Conservation (phyloP, 2,113 vertebrate genomes). For the Chelonoidis abingdonii region DNA sequence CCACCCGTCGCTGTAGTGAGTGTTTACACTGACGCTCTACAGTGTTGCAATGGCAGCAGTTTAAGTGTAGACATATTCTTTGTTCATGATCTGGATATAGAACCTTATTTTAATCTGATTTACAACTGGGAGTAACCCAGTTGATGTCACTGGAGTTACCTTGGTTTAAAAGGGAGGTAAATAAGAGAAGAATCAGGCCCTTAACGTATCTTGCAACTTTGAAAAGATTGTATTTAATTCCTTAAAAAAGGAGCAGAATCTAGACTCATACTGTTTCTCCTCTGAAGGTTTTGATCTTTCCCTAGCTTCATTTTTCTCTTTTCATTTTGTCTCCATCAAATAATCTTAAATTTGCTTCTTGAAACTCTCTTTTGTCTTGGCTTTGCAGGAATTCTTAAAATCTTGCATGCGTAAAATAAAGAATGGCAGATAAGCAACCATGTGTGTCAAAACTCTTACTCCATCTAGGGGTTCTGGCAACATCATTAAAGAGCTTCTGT, state of each 20-base stretch:
- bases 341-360: constrained; percentile 10
- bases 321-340: constrained; percentile 6
- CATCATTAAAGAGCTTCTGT: constrained; percentile 32
- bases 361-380: constrained; percentile 22
- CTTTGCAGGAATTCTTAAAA: constrained; percentile 33
- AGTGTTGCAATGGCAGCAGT: too few relatives aligned
- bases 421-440: constrained; percentile 20
- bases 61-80: too few relatives aligned
- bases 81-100: neutral
- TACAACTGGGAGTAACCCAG: constrained; percentile 41
- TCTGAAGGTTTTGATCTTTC: constrained; percentile 55
- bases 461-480: constrained; percentile 55
- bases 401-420: constrained; percentile 20
- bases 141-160: constrained; percentile 27
- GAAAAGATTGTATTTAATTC: constrained; percentile 50
- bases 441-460: constrained; percentile 25
- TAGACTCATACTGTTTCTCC: constrained; percentile 16
- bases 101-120: constrained; percentile 2
- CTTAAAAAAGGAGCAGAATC: neutral
- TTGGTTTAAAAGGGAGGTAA: neutral
- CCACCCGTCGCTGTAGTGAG: too few relatives aligned
- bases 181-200: constrained; percentile 19
- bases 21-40: too few relatives aligned
- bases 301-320: constrained; percentile 35
- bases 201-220: neutral